These are phyloP conservation scores for Carapus acus DNA, from an alignment of 2,797 vertebrate genomes.

Conservation along the genomic window DNA sequence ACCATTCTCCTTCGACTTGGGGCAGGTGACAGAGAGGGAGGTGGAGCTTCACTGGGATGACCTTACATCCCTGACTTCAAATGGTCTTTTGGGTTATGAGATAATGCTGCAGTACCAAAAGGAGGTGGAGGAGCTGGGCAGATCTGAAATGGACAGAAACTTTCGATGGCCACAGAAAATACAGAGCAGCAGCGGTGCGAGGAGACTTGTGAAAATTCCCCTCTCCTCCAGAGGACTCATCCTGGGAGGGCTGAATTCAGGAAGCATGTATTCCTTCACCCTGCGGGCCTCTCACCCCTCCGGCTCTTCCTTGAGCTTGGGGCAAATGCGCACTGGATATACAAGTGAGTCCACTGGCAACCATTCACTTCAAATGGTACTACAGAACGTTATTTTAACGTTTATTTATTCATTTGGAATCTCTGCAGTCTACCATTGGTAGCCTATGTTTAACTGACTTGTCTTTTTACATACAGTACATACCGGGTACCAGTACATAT, in stretches of 20 bases:
- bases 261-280: slow-evolving; percentile 75
- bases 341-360: slow-evolving; percentile 39
- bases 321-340: slow-evolving; percentile 49
- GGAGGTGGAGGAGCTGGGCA: slow-evolving; percentile 23
- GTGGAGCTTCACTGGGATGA: slow-evolving; percentile 71
- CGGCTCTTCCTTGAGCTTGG: slow-evolving; percentile 71
- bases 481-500: no score
- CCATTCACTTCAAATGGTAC: background rate
- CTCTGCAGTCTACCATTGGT: no score
- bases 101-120: slow-evolving; percentile 73
- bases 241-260: slow-evolving; percentile 75
- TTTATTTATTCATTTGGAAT: no score
- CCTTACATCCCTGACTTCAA: slow-evolving; percentile 53
- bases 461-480: no score
- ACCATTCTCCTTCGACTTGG: slow-evolving; percentile 66
- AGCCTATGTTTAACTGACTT: no score
- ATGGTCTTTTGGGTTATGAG: slow-evolving; percentile 49
- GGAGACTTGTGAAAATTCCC: slow-evolving; percentile 45
- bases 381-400: no score
- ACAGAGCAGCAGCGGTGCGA: slow-evolving; percentile 2
- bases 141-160: slow-evolving; percentile 12
- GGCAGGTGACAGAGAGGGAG: slow-evolving; percentile 71
- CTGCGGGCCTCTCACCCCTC: slow-evolving; percentile 67
- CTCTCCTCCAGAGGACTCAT: slow-evolving; percentile 50
- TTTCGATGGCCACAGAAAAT: slow-evolving; percentile 6